Evolutionary conservation across 2,113 vertebrate genomes (phyloP).

Genomic region (Tautogolabrus adspersus): DNA sequence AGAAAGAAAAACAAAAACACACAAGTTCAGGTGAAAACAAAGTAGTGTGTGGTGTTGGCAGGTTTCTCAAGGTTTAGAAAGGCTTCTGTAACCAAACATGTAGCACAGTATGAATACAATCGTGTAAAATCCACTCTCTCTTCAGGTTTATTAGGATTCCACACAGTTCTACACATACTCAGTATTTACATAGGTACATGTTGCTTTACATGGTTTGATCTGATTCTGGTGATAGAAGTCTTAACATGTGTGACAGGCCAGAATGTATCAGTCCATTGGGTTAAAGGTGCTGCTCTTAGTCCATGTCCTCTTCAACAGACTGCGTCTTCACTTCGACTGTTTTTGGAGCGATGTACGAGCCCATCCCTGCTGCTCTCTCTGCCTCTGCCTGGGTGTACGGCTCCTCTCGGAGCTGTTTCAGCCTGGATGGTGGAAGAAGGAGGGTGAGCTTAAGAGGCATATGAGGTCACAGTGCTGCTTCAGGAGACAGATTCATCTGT

Average conservation of each 20-base stretch:
- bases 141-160: constrained; percentile 33
- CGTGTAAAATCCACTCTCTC: not conserved
- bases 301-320: constrained; percentile 85
- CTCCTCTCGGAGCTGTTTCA: constrained; percentile 91
- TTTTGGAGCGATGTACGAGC: constrained; percentile 89
- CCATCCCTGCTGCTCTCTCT: constrained; percentile 95
- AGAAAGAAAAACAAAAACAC: not conserved
- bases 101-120: not conserved
- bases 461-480: not conserved
- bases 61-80: not conserved
- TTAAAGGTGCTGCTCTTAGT: constrained; percentile 42
- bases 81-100: not conserved
- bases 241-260: not conserved
- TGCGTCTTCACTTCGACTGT: constrained; percentile 89
- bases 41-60: too few species aligned
- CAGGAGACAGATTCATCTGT: not conserved
- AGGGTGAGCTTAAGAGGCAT: too few species aligned
- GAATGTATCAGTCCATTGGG: constrained; percentile 13
- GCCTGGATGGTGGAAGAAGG: constrained; percentile 70
- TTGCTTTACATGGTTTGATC: constrained; percentile 4
- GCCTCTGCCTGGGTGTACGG: constrained; percentile 96
- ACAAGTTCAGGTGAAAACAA: not conserved
- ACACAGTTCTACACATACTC: constrained; percentile 23
- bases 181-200: constrained; percentile 50
- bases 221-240: not conserved